These are phyloP conservation scores for Aleiodes alternator DNA, from an alignment of 2,888 invertebrate genomes.

Conservation along the genomic window DNA sequence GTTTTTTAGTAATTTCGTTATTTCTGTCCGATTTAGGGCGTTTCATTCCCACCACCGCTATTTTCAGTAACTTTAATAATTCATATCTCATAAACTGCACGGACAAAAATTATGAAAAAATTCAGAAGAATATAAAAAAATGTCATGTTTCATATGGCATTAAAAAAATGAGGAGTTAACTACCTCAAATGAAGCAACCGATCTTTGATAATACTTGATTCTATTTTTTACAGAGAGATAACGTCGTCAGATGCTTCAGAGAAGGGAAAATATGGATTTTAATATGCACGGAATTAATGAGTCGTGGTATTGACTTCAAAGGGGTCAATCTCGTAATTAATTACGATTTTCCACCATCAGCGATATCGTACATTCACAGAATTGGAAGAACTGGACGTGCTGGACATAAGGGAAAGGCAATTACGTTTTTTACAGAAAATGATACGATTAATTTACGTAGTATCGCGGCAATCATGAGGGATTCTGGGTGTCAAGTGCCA, in stretches of 20 bases:
- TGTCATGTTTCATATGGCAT: too few relatives aligned
- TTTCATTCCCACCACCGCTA: too few relatives aligned
- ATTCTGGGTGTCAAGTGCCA: slow-evolving; percentile 95
- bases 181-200: too few relatives aligned
- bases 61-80: too few relatives aligned
- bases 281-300: slow-evolving; percentile 97
- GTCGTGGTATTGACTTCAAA: slow-evolving; percentile 97
- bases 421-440: slow-evolving; percentile 95
- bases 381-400: slow-evolving; percentile 95
- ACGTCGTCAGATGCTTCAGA: slow-evolving; percentile 92
- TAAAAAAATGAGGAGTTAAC: too few relatives aligned
- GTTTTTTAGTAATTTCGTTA: too few relatives aligned
- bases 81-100: too few relatives aligned
- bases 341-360: slow-evolving; percentile 96
- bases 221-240: slow-evolving; percentile 84
- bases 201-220: too few relatives aligned
- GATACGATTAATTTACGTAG: slow-evolving; percentile 92
- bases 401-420: slow-evolving; percentile 89
- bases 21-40: too few relatives aligned
- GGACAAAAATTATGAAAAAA: too few relatives aligned
- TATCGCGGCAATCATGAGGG: slow-evolving; percentile 92
- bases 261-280: slow-evolving; percentile 96
- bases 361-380: slow-evolving; percentile 93
- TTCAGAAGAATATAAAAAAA: too few relatives aligned
- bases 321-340: slow-evolving; percentile 97